Percentiles rank a stretch among this genome's conserved stretches.
phyloP scores from a whole-genome alignment of 2,797 vertebrate species.

The Potorous gilbertii region DNA sequence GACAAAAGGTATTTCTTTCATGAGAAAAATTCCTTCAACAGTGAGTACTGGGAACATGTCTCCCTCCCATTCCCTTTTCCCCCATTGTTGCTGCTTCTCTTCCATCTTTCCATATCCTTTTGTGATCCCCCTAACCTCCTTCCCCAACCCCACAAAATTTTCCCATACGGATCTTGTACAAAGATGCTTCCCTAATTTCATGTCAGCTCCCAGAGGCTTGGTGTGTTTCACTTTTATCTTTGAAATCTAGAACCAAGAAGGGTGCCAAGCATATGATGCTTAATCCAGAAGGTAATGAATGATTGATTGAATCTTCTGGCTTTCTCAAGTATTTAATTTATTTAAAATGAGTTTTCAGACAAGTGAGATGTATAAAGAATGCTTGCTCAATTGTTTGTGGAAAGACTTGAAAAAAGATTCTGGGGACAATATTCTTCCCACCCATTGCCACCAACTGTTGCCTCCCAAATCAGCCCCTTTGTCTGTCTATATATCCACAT shows the following conservation, averaged over 20 bases:
- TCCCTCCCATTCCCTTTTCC: not conserved
- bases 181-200: not conserved
- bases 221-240: not conserved
- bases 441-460: not conserved
- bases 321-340: not conserved
- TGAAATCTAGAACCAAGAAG: not conserved
- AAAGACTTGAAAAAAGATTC: not conserved
- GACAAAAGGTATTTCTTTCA: not conserved
- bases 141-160: not conserved
- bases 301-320: not conserved
- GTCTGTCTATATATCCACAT: not conserved
- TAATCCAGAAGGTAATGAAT: not conserved
- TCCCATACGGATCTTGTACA: not conserved
- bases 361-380: not conserved
- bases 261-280: not conserved
- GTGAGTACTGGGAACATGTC: not conserved
- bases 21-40: not conserved
- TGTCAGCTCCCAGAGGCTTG: not conserved
- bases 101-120: not conserved
- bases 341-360: not conserved
- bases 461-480: not conserved
- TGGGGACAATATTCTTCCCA: not conserved
- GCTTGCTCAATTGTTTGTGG: not conserved
- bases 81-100: not conserved
- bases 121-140: not conserved